phyloP scores from a whole-genome alignment of 1,140 invertebrate species.

The Elymnias hypermnestra region DNA sequence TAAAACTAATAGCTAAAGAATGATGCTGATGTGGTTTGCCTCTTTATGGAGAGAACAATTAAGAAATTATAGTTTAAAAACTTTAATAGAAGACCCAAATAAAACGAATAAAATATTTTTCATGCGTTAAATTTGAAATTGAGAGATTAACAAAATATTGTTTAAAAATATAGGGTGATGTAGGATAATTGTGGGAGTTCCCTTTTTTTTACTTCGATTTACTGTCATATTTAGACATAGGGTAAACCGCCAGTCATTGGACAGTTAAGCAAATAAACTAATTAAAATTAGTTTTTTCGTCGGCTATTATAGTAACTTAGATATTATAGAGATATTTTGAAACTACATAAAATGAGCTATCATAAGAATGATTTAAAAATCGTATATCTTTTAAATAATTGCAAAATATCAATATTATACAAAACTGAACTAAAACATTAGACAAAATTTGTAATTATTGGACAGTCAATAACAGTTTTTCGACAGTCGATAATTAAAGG shows the following conservation, averaged over 20 bases:
- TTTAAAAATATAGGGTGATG: too few relatives aligned
- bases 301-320: not conserved
- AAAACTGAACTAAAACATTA: constrained; percentile 6
- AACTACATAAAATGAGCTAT: constrained; percentile 9
- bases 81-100: too few relatives aligned
- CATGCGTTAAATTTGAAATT: too few relatives aligned
- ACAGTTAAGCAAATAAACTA: not conserved
- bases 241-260: constrained; percentile 1
- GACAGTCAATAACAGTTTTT: constrained; percentile 2
- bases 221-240: too few relatives aligned
- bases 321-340: constrained; percentile 5
- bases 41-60: too few relatives aligned
- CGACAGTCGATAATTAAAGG: constrained; percentile 2
- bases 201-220: too few relatives aligned
- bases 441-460: constrained; percentile 6
- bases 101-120: too few relatives aligned
- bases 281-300: not conserved
- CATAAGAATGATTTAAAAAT: constrained; percentile 5
- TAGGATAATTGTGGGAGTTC: too few relatives aligned
- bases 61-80: too few relatives aligned
- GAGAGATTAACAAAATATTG: too few relatives aligned
- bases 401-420: constrained; percentile 2
- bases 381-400: not conserved
- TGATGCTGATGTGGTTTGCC: too few relatives aligned
- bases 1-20: too few relatives aligned